These are phyloP conservation scores for Cyclophora punctaria DNA, from an alignment of 2,888 invertebrate genomes.

Conservation along the genomic window DNA sequence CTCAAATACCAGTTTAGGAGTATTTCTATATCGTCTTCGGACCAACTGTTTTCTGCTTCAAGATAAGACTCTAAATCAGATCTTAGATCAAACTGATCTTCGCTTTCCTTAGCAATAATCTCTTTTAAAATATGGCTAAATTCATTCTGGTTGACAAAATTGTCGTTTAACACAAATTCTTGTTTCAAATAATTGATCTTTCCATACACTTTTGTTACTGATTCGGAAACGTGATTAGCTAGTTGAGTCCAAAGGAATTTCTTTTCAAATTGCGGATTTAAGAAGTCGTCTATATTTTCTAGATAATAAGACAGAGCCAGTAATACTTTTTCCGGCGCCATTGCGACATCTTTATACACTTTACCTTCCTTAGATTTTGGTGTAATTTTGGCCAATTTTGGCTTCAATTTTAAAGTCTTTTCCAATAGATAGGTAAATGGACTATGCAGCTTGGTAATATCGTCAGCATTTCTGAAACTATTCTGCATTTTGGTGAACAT, in stretches of 20 bases:
- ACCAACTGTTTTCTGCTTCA: slow-evolving; percentile 39
- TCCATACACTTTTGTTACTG: slow-evolving; percentile 46
- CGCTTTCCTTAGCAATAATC: slow-evolving; percentile 36
- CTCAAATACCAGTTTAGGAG: slow-evolving; percentile 57
- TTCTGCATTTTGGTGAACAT: slow-evolving; percentile 48
- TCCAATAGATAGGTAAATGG: slow-evolving; percentile 38
- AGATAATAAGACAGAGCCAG: slow-evolving; percentile 50
- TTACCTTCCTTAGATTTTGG: slow-evolving; percentile 31
- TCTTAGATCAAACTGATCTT: slow-evolving; percentile 8
- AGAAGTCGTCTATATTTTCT: slow-evolving; percentile 53
- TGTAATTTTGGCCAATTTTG: slow-evolving; percentile 35
- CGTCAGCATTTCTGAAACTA: slow-evolving; percentile 28
- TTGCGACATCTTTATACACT: slow-evolving; percentile 38
- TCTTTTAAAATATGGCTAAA: slow-evolving; percentile 37
- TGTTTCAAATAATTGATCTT: slow-evolving; percentile 59
- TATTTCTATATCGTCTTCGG: slow-evolving; percentile 46
- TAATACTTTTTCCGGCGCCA: slow-evolving; percentile 41
- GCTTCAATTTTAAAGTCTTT: slow-evolving; percentile 43
- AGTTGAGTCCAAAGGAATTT: slow-evolving; percentile 57
- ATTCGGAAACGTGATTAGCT: slow-evolving; percentile 39
- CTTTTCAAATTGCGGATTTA: slow-evolving; percentile 53
- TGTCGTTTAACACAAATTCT: slow-evolving; percentile 25
- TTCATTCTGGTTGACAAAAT: slow-evolving; percentile 23
- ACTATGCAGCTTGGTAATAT: slow-evolving; percentile 21
- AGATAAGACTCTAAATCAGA: slow-evolving; percentile 27